Evolutionary conservation across 2,888 invertebrate species (phyloP).

Genomic region (Tinea trinotella): DNA sequence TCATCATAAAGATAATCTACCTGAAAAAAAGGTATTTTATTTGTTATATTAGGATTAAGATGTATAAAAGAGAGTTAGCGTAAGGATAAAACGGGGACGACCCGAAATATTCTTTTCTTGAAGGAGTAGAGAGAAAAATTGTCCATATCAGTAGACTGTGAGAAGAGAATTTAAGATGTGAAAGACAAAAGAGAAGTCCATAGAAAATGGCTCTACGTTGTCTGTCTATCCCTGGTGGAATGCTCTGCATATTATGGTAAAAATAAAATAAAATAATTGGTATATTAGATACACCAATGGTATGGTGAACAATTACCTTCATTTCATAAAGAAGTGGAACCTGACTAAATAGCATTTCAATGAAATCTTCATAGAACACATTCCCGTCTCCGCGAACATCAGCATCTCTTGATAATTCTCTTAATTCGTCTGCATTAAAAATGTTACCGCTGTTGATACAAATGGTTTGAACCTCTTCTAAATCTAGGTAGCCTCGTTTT

Average conservation of each 20-base stretch:
- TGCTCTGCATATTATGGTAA: too few species aligned
- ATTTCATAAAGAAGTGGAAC: constrained; percentile 50
- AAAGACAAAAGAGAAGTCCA: too few species aligned
- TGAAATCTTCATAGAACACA: constrained; percentile 46
- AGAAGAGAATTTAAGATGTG: too few species aligned
- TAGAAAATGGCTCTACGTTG: too few species aligned
- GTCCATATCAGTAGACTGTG: too few species aligned
- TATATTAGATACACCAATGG: not conserved
- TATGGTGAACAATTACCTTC: constrained; percentile 31
- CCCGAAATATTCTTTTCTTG: too few species aligned
- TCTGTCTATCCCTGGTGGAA: too few species aligned
- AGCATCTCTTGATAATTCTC: constrained; percentile 50
- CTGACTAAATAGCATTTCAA: constrained; percentile 46
- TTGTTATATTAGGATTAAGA: too few species aligned
- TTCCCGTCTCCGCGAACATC: constrained; percentile 53
- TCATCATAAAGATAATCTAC: constrained; percentile 46
- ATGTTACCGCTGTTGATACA: constrained; percentile 38
- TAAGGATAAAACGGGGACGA: too few species aligned
- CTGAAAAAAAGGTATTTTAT: constrained; percentile 30
- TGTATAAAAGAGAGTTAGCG: too few species aligned
- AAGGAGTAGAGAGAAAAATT: too few species aligned
- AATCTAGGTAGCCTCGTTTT: constrained; percentile 42
- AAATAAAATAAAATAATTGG: too few species aligned
- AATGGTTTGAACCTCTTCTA: constrained; percentile 42
- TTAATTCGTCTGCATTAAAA: constrained; percentile 38